phyloP scores from a whole-genome alignment of 1,140 invertebrate species.

The Procambarus virginalis region DNA sequence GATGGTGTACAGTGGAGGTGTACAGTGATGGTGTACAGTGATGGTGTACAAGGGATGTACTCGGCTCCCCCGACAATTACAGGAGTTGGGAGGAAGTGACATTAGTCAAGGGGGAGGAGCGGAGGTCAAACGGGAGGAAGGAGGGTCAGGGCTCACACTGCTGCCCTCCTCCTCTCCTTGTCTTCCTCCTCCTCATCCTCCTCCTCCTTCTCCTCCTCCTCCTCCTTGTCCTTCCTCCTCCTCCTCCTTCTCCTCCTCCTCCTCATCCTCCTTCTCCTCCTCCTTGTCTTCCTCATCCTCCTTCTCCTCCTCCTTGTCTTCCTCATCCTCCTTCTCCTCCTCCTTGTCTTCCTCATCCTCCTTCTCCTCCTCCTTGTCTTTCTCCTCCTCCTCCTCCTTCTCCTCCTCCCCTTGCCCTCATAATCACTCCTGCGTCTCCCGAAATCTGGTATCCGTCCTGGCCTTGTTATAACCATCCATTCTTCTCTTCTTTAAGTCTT shows the following conservation, averaged over 20 bases:
- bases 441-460: neutral
- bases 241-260: neutral
- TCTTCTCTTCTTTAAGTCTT: neutral
- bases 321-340: neutral
- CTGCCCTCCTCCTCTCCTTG: neutral
- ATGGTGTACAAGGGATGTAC: neutral
- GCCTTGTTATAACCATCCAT: neutral
- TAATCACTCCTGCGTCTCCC: neutral
- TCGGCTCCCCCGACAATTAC: neutral
- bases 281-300: too few species aligned
- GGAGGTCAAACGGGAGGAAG: neutral
- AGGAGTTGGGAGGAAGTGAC: conserved; percentile 6
- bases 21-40: neutral
- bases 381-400: neutral
- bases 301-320: neutral
- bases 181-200: neutral
- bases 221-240: neutral
- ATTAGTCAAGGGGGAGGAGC: conserved; percentile 6
- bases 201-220: conserved; percentile 1
- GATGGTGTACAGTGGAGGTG: neutral
- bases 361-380: neutral
- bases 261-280: too few species aligned
- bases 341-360: neutral
- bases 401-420: neutral
- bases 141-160: neutral